Base-by-base conservation (phyloP, 2,113 vertebrate genomes). In the Melozone crissalis region DNA sequence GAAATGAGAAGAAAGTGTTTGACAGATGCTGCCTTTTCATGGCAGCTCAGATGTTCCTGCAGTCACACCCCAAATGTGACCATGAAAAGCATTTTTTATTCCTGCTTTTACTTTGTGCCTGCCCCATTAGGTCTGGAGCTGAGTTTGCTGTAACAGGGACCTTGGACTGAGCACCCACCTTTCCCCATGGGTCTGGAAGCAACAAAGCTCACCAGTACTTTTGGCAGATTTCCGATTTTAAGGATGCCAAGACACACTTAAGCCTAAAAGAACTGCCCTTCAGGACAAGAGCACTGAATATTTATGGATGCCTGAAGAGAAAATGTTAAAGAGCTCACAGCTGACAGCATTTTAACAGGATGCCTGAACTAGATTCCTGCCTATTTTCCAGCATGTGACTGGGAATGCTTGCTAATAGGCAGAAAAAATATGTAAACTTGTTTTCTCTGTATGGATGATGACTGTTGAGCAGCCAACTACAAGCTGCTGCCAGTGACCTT, bases 281-380 rank as follows among this genome's bases (percentile, higher is more conserved):
- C 39, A 71, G 46, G 72, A 77, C 71, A 93, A 85, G 49, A 83
- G 44, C 16, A 54, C 33, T 91, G 90, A 94, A 94, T 95, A 90
- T 94, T 95, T 91, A 95, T 85, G 20, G 51, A 19, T 52, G 22
- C 47, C 72, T 21, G 41, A 95, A 91, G 82, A 83, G 35, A 89
- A 89, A 91, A 87, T 80, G 18, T 54, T 79, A 31, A 87, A 89
- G 51, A 87, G 19, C 52, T 94, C 81, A 52, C 24, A 84, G 58
- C 28, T 91, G 77, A 89, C 71, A 85, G 30, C 17, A 55, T 73
- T 96, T 91, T 85, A 93, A 83, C 80, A 80, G n/a, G 71, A 77
- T 82, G 23, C n/a, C 57, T 73, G 31, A 75, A 68, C 18, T 33
- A 72, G 37, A 91, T 65, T 44, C 61, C 68, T 87, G 39, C 16